These are phyloP conservation scores for Elmis aenea DNA, from an alignment of 2,888 invertebrate species.

Conservation along the genomic window DNA sequence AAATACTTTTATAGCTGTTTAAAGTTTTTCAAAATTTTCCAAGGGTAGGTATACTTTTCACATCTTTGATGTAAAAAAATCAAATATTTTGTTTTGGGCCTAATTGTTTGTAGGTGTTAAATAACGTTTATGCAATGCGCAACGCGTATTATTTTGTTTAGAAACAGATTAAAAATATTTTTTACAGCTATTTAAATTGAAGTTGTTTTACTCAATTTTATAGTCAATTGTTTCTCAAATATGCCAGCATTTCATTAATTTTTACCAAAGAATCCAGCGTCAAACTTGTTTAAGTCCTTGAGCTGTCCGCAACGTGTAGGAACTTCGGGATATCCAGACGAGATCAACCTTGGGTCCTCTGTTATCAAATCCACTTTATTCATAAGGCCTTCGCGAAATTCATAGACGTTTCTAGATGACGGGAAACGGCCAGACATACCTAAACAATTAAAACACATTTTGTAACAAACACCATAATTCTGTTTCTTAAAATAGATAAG, in stretches of 20 bases:
- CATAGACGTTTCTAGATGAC: conserved; percentile 66
- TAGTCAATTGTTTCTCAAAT: not conserved
- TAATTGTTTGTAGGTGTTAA: no score
- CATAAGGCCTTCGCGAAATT: conserved; percentile 65
- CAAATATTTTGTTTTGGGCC: no score
- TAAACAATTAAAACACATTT: conserved; percentile 2
- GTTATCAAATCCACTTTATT: conserved; percentile 81
- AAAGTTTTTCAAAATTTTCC: no score
- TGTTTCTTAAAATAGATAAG: no score
- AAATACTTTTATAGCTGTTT: no score
- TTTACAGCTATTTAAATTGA: no score
- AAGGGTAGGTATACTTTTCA: no score
- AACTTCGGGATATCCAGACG: conserved; percentile 54
- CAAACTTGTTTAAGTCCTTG: conserved; percentile 50
- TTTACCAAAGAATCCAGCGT: conserved; percentile 52
- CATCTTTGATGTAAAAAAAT: no score
- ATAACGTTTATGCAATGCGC: no score
- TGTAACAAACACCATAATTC: no score
- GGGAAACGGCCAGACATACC: conserved; percentile 68
- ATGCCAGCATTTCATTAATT: not conserved
- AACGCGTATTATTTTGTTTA: no score
- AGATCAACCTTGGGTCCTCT: conserved; percentile 73
- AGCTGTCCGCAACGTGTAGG: conserved; percentile 64
- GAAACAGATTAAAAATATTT: no score
- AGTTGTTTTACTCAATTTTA: not conserved